phyloP scores from a whole-genome alignment of 2,888 invertebrate species.

The Plemyria rubiginata region DNA sequence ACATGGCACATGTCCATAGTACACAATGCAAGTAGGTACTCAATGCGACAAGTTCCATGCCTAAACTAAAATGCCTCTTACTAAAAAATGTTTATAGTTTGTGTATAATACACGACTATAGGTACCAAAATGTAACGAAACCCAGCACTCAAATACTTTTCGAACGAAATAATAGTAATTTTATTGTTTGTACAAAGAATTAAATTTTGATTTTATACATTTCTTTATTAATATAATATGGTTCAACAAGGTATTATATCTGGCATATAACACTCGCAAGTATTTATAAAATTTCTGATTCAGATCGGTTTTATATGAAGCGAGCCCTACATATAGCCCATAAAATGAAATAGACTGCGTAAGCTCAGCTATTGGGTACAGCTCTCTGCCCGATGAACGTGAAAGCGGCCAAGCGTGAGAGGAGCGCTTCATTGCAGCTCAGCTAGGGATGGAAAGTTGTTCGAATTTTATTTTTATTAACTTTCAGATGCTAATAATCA shows the following conservation, averaged over 20 bases:
- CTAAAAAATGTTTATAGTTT: too few relatives aligned
- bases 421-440: constrained; percentile 33
- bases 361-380: constrained; percentile 13
- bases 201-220: too few relatives aligned
- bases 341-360: constrained; percentile 3
- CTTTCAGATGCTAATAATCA: neutral
- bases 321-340: neutral
- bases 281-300: too few relatives aligned
- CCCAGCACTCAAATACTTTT: neutral
- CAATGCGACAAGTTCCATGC: too few relatives aligned
- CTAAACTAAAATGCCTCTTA: too few relatives aligned
- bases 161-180: too few relatives aligned
- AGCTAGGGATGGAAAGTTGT: constrained; percentile 8
- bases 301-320: neutral
- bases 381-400: constrained; percentile 30
- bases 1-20: too few relatives aligned
- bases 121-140: neutral
- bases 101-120: neutral
- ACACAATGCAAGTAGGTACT: too few relatives aligned
- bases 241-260: too few relatives aligned
- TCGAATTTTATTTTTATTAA: neutral
- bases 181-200: too few relatives aligned
- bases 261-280: neutral
- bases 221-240: too few relatives aligned
- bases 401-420: constrained; percentile 31